phyloP scores from a whole-genome alignment of 2,797 vertebrate species.

The Alosa sapidissima region DNA sequence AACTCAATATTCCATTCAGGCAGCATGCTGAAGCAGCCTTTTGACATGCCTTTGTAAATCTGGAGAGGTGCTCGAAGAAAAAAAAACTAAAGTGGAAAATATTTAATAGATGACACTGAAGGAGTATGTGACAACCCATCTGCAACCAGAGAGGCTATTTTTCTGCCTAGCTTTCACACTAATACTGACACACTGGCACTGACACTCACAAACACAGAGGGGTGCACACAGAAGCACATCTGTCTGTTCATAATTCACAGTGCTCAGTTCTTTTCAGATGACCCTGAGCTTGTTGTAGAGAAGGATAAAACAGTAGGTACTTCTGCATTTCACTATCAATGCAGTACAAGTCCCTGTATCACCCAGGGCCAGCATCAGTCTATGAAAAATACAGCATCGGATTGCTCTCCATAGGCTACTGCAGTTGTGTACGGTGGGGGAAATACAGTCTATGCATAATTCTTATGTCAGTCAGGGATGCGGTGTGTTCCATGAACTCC shows the following conservation, averaged over 20 bases:
- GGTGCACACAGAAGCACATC: background rate
- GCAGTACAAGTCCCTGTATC: background rate
- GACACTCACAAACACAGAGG: background rate
- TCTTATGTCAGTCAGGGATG: background rate
- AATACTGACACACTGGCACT: background rate
- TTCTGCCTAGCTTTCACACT: background rate
- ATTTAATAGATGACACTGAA: background rate
- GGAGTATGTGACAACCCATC: background rate
- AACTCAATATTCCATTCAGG: background rate
- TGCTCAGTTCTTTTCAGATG: background rate
- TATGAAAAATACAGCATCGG: background rate
- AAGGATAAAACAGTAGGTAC: background rate
- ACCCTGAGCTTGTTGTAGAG: background rate
- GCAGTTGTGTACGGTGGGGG: background rate
- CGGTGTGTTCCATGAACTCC: background rate
- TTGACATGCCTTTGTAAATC: background rate
- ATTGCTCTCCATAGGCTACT: background rate
- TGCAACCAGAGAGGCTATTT: background rate
- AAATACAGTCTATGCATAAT: background rate
- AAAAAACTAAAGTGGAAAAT: background rate
- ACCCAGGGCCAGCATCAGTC: background rate
- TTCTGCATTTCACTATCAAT: background rate
- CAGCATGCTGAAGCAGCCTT: background rate
- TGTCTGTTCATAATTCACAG: background rate
- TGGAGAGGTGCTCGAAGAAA: background rate